Evolutionary conservation across 2,888 invertebrate genomes (phyloP).

Genomic region (Uropetala carovei): DNA sequence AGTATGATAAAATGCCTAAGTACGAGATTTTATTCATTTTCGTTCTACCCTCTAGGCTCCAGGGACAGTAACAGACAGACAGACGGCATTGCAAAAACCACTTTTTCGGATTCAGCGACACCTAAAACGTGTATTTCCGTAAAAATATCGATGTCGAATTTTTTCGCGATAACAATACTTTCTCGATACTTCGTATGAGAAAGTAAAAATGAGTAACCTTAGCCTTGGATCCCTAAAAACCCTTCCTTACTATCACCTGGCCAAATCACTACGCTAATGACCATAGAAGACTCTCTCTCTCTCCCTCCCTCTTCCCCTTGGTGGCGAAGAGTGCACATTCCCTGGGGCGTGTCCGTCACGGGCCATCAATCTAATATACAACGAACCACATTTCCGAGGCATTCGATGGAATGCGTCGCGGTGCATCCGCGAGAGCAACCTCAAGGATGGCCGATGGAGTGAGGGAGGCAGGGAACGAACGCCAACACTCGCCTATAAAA

Average conservation of each 20-base stretch:
- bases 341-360: slow-evolving; percentile 26
- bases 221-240: background rate
- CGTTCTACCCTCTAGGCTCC: no score
- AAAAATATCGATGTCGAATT: no score
- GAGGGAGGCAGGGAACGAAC: background rate
- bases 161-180: no score
- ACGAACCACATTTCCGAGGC: background rate
- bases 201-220: background rate
- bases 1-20: no score
- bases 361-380: slow-evolving; percentile 35
- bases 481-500: background rate
- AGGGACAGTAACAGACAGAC: no score
- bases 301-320: background rate
- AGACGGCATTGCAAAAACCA: no score
- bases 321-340: background rate
- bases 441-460: background rate
- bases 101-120: no score
- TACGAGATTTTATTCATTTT: no score
- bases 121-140: no score
- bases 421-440: background rate
- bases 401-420: slow-evolving; percentile 1
- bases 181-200: no score
- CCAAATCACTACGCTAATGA: background rate
- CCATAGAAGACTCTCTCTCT: background rate
- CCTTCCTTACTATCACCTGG: background rate